Percentiles rank a stretch among this genome's conserved stretches.
These are phyloP conservation scores for Xiphophorus couchianus DNA, from an alignment of 2,113 vertebrate species.

Conservation along the genomic window DNA sequence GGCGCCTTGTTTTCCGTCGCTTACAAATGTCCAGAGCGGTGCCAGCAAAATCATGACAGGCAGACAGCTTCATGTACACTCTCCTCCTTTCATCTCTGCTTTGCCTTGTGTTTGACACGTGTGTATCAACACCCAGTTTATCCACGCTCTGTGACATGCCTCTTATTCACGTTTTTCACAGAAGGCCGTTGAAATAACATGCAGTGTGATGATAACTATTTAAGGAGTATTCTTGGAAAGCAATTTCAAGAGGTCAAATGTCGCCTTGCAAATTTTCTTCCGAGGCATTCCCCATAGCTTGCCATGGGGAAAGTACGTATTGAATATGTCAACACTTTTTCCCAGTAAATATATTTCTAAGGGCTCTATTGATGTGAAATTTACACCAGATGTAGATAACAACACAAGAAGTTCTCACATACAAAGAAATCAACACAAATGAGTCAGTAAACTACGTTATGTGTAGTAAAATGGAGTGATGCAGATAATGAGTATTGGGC, in stretches of 20 bases:
- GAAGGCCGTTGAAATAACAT: conserved; percentile 5
- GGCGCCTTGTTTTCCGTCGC: conserved; percentile 66
- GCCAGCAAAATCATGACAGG: conserved; percentile 60
- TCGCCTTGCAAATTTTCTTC: conserved; percentile 39
- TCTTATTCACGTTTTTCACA: neutral
- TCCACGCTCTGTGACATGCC: neutral
- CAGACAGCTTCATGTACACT: conserved; percentile 56
- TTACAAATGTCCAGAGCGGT: conserved; percentile 57
- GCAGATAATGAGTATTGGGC: neutral
- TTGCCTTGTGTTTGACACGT: conserved; percentile 44
- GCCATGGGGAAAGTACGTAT: neutral
- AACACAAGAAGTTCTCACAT: neutral
- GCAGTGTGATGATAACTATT: conserved; percentile 21
- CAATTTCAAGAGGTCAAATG: conserved; percentile 50
- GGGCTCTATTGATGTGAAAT: neutral
- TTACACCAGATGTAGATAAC: neutral
- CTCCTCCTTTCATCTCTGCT: conserved; percentile 12
- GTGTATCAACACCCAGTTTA: conserved; percentile 15
- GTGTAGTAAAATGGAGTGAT: neutral
- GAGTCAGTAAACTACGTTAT: too few relatives aligned
- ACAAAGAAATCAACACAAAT: neutral
- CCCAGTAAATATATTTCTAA: neutral
- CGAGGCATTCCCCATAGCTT: conserved; percentile 18
- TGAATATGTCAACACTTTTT: neutral
- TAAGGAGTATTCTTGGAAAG: neutral